phyloP scores from a whole-genome alignment of 2,888 invertebrate species.

The Cerastis leucographa region DNA sequence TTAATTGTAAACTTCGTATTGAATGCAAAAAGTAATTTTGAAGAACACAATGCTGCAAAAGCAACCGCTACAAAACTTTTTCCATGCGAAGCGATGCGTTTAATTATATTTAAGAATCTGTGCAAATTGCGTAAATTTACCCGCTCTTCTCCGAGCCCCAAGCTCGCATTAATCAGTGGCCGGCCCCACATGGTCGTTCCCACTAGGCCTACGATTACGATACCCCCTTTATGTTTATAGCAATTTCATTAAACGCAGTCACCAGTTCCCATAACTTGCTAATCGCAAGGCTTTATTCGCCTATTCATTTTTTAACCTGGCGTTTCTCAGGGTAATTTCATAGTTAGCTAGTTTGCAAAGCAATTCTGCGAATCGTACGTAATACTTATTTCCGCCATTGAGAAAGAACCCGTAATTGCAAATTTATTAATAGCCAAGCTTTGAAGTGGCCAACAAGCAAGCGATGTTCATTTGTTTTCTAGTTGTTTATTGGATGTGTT shows the following conservation, averaged over 20 bases:
- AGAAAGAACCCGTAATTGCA: slow-evolving; percentile 12
- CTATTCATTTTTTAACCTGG: slow-evolving; percentile 73
- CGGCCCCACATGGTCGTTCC: slow-evolving; percentile 78
- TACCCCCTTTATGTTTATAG: slow-evolving; percentile 78
- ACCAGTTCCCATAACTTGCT: slow-evolving; percentile 76
- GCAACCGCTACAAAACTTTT: too few relatives aligned
- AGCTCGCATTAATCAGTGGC: slow-evolving; percentile 36
- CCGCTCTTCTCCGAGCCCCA: slow-evolving; percentile 9
- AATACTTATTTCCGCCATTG: slow-evolving; percentile 30
- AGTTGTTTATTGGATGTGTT: slow-evolving; percentile 40
- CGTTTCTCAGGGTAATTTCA: slow-evolving; percentile 73
- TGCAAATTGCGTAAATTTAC: not conserved
- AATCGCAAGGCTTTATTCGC: slow-evolving; percentile 75
- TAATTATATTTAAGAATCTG: not conserved
- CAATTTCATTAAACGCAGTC: slow-evolving; percentile 81
- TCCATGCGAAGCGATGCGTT: not conserved
- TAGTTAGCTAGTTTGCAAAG: slow-evolving; percentile 40
- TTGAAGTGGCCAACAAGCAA: slow-evolving; percentile 46
- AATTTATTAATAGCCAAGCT: slow-evolving; percentile 50
- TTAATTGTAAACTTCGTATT: not conserved
- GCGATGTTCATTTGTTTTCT: slow-evolving; percentile 42
- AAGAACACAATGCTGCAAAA: not conserved
- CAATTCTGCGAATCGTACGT: slow-evolving; percentile 65
- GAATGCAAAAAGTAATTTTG: not conserved
- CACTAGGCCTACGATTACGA: slow-evolving; percentile 78